Conservation (phyloP, 2,113 vertebrate genomes). For the Microcebus griseorufus region DNA sequence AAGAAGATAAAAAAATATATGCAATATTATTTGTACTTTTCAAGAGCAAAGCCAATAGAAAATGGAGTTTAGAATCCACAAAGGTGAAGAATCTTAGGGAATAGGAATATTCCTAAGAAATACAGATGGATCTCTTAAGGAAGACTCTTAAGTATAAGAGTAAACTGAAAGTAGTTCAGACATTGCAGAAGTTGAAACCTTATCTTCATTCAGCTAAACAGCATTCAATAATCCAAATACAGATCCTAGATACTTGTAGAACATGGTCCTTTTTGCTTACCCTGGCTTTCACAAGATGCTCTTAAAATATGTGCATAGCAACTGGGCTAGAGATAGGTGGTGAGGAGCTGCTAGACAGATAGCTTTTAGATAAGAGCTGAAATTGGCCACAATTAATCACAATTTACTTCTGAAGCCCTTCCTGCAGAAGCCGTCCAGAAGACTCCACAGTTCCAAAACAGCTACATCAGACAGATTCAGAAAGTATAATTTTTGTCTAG, state of each 20-base stretch:
- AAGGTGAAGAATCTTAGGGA: background rate
- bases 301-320: background rate
- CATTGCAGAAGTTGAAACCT: too few relatives aligned
- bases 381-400: background rate
- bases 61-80: background rate
- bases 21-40: background rate
- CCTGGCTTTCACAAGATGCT: background rate
- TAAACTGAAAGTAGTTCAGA: background rate
- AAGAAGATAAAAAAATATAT: background rate
- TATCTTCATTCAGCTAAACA: background rate
- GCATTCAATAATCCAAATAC: background rate
- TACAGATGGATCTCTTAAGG: background rate
- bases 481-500: background rate
- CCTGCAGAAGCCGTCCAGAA: background rate
- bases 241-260: background rate
- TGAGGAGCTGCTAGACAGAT: background rate
- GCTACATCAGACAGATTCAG: background rate
- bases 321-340: fast-evolving
- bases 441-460: background rate
- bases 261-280: background rate
- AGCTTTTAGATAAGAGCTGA: background rate
- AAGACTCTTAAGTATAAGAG: background rate
- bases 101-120: background rate
- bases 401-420: background rate
- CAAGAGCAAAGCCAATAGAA: background rate